Evolutionary conservation across 1,140 invertebrate species (phyloP).

Genomic region (Cyrtorhinus lividipennis): DNA sequence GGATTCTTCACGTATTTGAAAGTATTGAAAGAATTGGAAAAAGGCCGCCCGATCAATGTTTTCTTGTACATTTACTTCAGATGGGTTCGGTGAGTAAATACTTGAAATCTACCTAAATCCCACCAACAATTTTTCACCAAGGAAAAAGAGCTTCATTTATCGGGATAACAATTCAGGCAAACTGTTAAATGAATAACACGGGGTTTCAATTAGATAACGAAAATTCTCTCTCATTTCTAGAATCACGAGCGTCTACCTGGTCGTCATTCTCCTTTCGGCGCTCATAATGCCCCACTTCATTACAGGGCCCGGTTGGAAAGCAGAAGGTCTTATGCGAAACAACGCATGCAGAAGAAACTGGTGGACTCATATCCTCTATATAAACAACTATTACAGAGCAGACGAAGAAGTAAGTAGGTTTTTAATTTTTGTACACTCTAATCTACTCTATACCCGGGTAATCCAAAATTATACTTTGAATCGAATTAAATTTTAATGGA

Average conservation of each 20-base stretch:
- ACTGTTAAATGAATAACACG: too few relatives aligned
- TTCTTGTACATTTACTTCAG: neutral
- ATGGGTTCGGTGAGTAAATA: neutral
- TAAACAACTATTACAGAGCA: slow-evolving; percentile 64
- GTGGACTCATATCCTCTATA: slow-evolving; percentile 71
- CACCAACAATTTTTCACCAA: too few relatives aligned
- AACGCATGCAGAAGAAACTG: slow-evolving; percentile 52
- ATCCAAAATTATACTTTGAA: too few relatives aligned
- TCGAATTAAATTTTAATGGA: too few relatives aligned
- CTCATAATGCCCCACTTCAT: slow-evolving; percentile 30
- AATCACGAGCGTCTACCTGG: slow-evolving; percentile 5
- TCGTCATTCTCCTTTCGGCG: slow-evolving; percentile 7
- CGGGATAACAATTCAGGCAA: too few relatives aligned
- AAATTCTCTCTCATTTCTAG: too few relatives aligned
- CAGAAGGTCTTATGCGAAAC: slow-evolving; percentile 40
- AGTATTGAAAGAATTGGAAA: neutral
- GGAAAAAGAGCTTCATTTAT: too few relatives aligned
- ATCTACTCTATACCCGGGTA: too few relatives aligned
- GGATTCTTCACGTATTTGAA: neutral
- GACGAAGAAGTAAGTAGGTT: slow-evolving; percentile 45
- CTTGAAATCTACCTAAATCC: too few relatives aligned
- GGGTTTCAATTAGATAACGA: too few relatives aligned
- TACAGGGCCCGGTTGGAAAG: slow-evolving; percentile 48
- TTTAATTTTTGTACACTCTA: too few relatives aligned
- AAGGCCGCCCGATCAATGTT: neutral